phyloP scores from a whole-genome alignment of 2,797 vertebrate species.

The Rhinophrynus dorsalis region DNA sequence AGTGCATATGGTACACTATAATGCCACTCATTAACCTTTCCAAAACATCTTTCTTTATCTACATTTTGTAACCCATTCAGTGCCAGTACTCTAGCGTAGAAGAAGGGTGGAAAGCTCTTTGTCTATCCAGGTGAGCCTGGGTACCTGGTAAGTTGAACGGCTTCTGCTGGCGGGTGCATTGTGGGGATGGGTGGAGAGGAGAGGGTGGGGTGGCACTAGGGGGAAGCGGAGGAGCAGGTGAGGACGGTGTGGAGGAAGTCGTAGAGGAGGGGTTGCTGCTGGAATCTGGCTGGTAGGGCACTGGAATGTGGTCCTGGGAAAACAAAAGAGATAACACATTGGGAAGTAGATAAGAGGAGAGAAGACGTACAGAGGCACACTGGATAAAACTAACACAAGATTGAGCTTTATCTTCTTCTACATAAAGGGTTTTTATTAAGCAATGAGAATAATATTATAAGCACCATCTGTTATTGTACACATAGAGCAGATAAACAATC shows the following conservation, averaged over 20 bases:
- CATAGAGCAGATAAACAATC: too few relatives aligned
- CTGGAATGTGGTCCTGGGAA: constrained; percentile 90
- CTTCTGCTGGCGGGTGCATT: constrained; percentile 91
- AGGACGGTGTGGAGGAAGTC: constrained; percentile 94
- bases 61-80: too few relatives aligned
- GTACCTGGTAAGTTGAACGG: constrained; percentile 94
- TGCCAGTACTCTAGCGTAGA: constrained; percentile 1
- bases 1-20: too few relatives aligned
- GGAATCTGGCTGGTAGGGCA: constrained; percentile 96
- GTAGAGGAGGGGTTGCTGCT: constrained; percentile 98
- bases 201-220: constrained; percentile 93
- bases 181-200: constrained; percentile 90
- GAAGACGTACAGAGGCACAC: constrained; percentile 13
- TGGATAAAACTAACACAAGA: neutral
- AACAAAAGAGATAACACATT: constrained; percentile 48
- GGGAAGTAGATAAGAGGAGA: constrained; percentile 37
- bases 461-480: too few relatives aligned
- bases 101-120: constrained; percentile 7
- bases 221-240: constrained; percentile 89
- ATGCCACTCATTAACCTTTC: too few relatives aligned
- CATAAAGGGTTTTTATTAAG: neutral
- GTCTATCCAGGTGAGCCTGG: constrained; percentile 2
- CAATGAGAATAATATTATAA: too few relatives aligned
- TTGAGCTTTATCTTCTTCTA: neutral
- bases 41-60: too few relatives aligned